Evolutionary conservation across 2,888 invertebrate genomes (phyloP).

Genomic region (Pyrocoelia pectoralis): DNA sequence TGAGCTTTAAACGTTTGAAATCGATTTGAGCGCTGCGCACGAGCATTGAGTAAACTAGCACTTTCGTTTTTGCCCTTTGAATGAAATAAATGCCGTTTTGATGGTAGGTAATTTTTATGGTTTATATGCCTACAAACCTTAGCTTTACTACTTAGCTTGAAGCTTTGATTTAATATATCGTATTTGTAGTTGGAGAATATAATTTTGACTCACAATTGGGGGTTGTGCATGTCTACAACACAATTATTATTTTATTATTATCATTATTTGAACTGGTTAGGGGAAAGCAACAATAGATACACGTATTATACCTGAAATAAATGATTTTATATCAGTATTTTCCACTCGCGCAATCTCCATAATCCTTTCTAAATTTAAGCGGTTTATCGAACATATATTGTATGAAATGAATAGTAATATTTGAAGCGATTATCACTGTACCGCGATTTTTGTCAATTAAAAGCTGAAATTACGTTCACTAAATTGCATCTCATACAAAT

Average conservation of each 20-base stretch:
- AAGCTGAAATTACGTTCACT: neutral
- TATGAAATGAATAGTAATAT: neutral
- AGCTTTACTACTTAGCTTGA: constrained; percentile 15
- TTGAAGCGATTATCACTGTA: constrained; percentile 15
- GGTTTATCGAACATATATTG: constrained; percentile 20
- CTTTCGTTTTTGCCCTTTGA: constrained; percentile 42
- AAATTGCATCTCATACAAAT: too few relatives aligned
- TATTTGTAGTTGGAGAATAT: neutral
- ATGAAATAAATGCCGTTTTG: constrained; percentile 38
- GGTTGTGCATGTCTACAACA: neutral
- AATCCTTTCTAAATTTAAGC: constrained; percentile 27
- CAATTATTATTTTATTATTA: too few relatives aligned
- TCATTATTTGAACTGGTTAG: neutral
- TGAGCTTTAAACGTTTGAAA: constrained; percentile 31
- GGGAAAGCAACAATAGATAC: constrained; percentile 19
- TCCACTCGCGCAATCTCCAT: constrained; percentile 11
- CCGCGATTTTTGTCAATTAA: neutral
- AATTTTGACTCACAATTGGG: neutral
- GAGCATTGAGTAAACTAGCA: constrained; percentile 32
- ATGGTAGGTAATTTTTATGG: constrained; percentile 42
- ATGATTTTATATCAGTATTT: constrained; percentile 18
- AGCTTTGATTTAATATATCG: constrained; percentile 11
- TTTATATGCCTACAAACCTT: constrained; percentile 34
- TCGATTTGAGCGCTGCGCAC: constrained; percentile 37
- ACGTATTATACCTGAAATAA: constrained; percentile 20